Base-by-base conservation (phyloP, 1,140 invertebrate species). In the Bombyx mandarina region DNA sequence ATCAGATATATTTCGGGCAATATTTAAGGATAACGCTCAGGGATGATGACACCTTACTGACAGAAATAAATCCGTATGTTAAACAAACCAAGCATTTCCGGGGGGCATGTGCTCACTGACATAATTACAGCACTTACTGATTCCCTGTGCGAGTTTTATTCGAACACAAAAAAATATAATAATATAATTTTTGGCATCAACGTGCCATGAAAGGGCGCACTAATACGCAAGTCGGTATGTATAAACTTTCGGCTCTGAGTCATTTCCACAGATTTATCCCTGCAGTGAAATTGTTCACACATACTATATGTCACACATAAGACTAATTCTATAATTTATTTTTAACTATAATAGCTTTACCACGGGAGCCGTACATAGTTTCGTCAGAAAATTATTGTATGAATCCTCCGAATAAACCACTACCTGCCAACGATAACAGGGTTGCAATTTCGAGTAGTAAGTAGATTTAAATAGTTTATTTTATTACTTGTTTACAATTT, bases 1-100 rank as follows among this genome's bases (percentile, higher is more conserved):
- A 5, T 35, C 26, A 35, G 26, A 35, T 35, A 35, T 35, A 35
- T 35, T 18, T 67, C 62, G 47, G 51, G n/a, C 26, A 10, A 8
- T 9, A 7, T 53, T 63, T 60, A 58, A 78, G 76, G 76, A 79
- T 78, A 77, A 81, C 74, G 73, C 71, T 68, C 76, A 67, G 71
- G 26, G 26, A 35, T 77, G 73, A 77, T 80, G 76, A 83, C 80
- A 81, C 69, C 63, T 67, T 60, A 63, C 64, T 71, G 67, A 76
- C 75, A 74, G 68, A 86, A 84, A 86, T 86, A 86, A 84, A 77
- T 82, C 69, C 73, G 81, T 76, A 81, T 76, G 59, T 73, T 75
- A 82, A 82, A 86, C 75, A 86, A 79, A 78, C 69, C 67, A 54
- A 75, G 76, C 68, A 81, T 84, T 82, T 82, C 83, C 81, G 79